phyloP scores from a whole-genome alignment of 2,797 vertebrate species.

The Alexandromys oeconomus region DNA sequence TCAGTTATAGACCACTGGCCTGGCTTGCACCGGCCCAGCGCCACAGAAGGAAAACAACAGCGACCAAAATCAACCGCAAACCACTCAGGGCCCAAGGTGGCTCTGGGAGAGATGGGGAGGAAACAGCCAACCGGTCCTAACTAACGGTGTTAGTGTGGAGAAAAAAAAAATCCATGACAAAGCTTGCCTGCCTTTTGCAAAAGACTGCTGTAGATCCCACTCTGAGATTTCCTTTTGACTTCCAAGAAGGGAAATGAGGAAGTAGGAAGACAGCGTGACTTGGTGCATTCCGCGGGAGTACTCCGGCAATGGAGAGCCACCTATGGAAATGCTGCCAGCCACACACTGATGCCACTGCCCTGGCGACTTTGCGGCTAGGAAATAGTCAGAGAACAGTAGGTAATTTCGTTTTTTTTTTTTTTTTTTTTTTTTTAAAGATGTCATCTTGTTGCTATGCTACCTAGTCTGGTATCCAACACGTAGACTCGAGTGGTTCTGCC shows the following conservation, averaged over 20 bases:
- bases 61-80: not conserved
- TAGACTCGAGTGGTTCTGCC: not conserved
- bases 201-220: not conserved
- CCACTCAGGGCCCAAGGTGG: not conserved
- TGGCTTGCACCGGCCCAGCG: too few relatives aligned
- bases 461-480: not conserved
- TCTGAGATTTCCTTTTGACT: slow-evolving; percentile 59
- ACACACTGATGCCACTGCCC: not conserved
- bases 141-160: not conserved
- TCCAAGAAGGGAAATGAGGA: slow-evolving; percentile 53
- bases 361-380: slow-evolving; percentile 29
- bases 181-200: not conserved
- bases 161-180: not conserved
- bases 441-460: not conserved
- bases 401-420: not conserved
- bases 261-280: not conserved
- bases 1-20: not conserved
- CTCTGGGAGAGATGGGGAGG: not conserved
- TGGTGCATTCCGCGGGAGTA: not conserved
- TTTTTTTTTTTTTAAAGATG: not conserved
- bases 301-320: not conserved
- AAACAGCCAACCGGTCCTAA: too few relatives aligned
- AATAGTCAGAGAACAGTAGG: slow-evolving; percentile 17
- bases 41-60: not conserved
- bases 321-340: not conserved